phyloP scores from a whole-genome alignment of 2,888 invertebrate genomes.

The Tiliacea citrago region DNA sequence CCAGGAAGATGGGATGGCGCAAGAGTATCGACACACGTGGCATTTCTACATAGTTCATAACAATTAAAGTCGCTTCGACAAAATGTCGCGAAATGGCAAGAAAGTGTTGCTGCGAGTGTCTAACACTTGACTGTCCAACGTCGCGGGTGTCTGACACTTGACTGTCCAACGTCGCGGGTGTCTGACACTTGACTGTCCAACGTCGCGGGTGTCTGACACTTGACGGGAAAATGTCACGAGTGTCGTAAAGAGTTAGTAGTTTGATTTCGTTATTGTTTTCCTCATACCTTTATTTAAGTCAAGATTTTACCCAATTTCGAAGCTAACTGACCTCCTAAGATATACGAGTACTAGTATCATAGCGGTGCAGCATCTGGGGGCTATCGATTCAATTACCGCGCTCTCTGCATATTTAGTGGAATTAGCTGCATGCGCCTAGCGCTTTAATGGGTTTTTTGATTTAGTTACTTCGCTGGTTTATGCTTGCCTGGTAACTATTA shows the following conservation, averaged over 20 bases:
- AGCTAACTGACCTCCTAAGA: constrained; percentile 29
- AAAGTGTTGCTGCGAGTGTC: too few relatives aligned
- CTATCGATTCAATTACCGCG: constrained; percentile 60
- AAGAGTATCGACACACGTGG: too few relatives aligned
- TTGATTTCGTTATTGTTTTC: not conserved
- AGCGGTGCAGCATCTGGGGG: constrained; percentile 45
- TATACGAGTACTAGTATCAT: constrained; percentile 42
- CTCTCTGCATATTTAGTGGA: constrained; percentile 51
- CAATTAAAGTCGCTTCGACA: too few relatives aligned
- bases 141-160: too few relatives aligned
- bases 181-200: not conserved
- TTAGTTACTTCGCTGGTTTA: constrained; percentile 46
- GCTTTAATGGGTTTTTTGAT: constrained; percentile 51
- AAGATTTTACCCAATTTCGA: constrained; percentile 23
- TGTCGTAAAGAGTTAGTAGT: not conserved
- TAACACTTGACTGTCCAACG: too few relatives aligned
- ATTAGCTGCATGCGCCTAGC: constrained; percentile 47
- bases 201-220: not conserved
- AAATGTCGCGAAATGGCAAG: too few relatives aligned
- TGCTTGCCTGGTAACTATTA: constrained; percentile 35
- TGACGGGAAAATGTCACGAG: not conserved
- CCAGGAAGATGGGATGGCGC: too few relatives aligned
- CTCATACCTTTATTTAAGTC: not conserved
- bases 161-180: too few relatives aligned
- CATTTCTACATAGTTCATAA: too few relatives aligned